A percentile compares a stretch with the other conserved stretches of the same genome.
Conservation (phyloP, 2,797 vertebrate species). For the Sus cebifrons region DNA sequence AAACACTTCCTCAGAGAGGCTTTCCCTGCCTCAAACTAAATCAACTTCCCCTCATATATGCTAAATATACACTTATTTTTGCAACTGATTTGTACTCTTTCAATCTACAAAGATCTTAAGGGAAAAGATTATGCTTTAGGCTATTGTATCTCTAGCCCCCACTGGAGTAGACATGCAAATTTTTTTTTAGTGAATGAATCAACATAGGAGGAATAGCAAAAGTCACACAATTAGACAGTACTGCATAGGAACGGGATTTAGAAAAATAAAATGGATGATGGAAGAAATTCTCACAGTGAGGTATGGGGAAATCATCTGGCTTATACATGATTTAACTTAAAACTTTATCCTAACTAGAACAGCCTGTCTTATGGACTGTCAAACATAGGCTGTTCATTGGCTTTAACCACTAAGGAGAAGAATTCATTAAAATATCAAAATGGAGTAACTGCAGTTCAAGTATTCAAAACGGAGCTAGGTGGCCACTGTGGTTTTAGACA, state of each 20-base stretch:
- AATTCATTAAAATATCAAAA: not conserved
- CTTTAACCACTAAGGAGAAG: not conserved
- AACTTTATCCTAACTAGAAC: not conserved
- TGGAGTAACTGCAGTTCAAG: not conserved
- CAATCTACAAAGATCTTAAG: conserved; percentile 31
- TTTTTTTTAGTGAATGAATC: conserved; percentile 20
- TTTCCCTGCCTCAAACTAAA: not conserved
- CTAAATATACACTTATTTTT: not conserved
- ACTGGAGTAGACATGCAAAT: not conserved
- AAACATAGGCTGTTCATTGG: not conserved
- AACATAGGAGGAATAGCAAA: not conserved
- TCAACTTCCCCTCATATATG: not conserved
- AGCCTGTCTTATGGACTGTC: not conserved
- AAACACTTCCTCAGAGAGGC: not conserved
- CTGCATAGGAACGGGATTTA: not conserved
- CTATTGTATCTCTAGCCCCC: not conserved
- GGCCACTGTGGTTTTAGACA: not conserved
- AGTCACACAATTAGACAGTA: not conserved
- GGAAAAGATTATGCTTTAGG: not conserved
- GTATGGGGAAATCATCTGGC: not conserved
- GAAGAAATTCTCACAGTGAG: not conserved
- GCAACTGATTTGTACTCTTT: conserved; percentile 2
- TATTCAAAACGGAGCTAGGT: not conserved
- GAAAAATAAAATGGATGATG: not conserved
- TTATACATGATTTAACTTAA: not conserved